A percentile compares a stretch with the other conserved stretches of the same genome.
Evolutionary conservation across 2,888 invertebrate species (phyloP).

Genomic region (Graphium colonna): DNA sequence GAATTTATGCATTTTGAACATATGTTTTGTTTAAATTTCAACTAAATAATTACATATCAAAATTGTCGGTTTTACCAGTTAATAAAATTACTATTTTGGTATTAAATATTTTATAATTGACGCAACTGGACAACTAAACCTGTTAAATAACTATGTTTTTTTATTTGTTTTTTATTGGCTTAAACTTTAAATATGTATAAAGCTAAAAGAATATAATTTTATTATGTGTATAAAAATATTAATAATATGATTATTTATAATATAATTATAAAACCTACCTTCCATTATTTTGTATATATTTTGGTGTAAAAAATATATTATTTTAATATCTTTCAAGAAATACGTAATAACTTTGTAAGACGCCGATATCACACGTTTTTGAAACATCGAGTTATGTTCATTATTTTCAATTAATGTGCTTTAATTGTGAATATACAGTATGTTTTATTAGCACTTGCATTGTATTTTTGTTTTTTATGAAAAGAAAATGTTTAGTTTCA

Average conservation of each 20-base stretch:
- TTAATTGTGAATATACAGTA: too few relatives aligned
- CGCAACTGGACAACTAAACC: neutral
- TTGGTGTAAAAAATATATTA: too few relatives aligned
- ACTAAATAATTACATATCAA: slow-evolving; percentile 17
- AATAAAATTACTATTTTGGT: slow-evolving; percentile 17
- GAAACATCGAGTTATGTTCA: too few relatives aligned
- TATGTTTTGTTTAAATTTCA: neutral
- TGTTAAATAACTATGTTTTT: neutral
- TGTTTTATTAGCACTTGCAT: neutral
- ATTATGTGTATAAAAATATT: neutral
- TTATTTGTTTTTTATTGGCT: too few relatives aligned
- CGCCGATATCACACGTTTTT: too few relatives aligned
- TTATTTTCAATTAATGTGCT: slow-evolving; percentile 8
- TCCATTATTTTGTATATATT: too few relatives aligned
- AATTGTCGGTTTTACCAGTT: slow-evolving; percentile 12
- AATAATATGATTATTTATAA: too few relatives aligned
- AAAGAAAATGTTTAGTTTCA: slow-evolving; percentile 35
- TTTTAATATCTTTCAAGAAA: too few relatives aligned
- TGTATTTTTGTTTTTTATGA: slow-evolving; percentile 30
- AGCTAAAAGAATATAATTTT: neutral
- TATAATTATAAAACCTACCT: too few relatives aligned
- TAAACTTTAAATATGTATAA: neutral
- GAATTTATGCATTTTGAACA: neutral
- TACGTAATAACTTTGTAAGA: too few relatives aligned
- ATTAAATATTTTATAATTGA: slow-evolving; percentile 1